A percentile compares a stretch with the other conserved stretches of the same genome.
Evolutionary conservation across 2,888 invertebrate species (phyloP).

Genomic region (Idaea straminata): DNA sequence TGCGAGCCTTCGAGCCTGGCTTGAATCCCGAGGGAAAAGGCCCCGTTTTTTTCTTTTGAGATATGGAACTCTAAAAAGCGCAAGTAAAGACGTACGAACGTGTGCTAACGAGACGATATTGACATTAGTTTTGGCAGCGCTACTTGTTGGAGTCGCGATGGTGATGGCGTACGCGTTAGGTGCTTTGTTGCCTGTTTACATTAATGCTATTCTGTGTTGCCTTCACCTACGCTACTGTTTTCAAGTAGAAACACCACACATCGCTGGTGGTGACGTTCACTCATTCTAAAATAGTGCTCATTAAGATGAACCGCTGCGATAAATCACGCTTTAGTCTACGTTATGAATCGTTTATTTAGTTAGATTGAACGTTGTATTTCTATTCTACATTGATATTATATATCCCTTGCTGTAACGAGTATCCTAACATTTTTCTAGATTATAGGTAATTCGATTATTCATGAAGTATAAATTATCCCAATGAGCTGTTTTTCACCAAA

Average conservation of each 20-base stretch:
- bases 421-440: neutral
- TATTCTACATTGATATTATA: neutral
- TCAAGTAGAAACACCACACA: conserved; percentile 37
- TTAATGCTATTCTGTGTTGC: conserved; percentile 50
- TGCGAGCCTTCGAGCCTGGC: too few species aligned
- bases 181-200: conserved; percentile 50
- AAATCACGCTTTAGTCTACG: conserved; percentile 29
- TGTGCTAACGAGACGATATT: conserved; percentile 48
- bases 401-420: neutral
- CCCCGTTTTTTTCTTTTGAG: neutral
- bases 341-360: conserved; percentile 27
- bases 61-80: conserved; percentile 7
- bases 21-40: neutral
- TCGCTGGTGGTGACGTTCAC: conserved; percentile 47
- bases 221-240: conserved; percentile 45
- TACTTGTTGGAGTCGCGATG: conserved; percentile 34
- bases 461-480: neutral
- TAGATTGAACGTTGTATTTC: conserved; percentile 22
- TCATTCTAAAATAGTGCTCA: conserved; percentile 52
- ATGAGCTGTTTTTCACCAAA: neutral
- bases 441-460: neutral
- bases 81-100: conserved; percentile 31
- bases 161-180: conserved; percentile 41
- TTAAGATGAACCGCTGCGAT: conserved; percentile 42
- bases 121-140: conserved; percentile 57